Conservation (phyloP, 2,113 vertebrate species). For the Thomomys bottae region DNA sequence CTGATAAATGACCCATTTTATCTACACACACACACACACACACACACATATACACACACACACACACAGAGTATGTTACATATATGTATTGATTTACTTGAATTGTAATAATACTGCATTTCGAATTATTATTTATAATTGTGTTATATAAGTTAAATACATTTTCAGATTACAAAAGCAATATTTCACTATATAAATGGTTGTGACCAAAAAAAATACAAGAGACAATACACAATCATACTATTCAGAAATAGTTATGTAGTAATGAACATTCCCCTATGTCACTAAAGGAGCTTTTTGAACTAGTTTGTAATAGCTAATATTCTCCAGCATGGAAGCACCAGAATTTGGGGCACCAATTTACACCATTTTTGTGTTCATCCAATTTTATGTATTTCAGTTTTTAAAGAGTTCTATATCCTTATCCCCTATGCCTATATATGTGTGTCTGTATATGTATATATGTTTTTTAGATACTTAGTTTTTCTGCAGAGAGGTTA, state of each 20-base stretch:
- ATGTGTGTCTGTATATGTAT: neutral
- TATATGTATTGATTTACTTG: no score
- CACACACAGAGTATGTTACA: no score
- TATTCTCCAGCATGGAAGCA: neutral
- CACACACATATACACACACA: no score
- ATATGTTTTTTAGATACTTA: no score
- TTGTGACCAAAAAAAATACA: neutral
- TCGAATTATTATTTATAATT: neutral
- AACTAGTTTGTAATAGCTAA: neutral
- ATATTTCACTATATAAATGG: neutral
- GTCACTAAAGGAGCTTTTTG: neutral
- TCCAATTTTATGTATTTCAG: no score
- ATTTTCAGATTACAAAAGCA: neutral
- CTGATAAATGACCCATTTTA: neutral
- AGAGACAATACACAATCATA: neutral
- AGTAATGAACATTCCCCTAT: neutral
- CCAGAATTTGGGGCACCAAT: neutral
- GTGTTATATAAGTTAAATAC: neutral
- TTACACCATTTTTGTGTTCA: no score
- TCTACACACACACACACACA: no score
- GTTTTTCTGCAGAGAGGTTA: neutral
- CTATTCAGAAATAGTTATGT: neutral
- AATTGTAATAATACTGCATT: neutral
- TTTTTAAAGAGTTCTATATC: neutral
- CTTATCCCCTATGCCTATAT: neutral